Percentiles rank a stretch among this genome's conserved stretches.
Evolutionary conservation across 92 coral and sea anemone genomes (phyloP).

Genomic region (Phenganax marumi): DNA sequence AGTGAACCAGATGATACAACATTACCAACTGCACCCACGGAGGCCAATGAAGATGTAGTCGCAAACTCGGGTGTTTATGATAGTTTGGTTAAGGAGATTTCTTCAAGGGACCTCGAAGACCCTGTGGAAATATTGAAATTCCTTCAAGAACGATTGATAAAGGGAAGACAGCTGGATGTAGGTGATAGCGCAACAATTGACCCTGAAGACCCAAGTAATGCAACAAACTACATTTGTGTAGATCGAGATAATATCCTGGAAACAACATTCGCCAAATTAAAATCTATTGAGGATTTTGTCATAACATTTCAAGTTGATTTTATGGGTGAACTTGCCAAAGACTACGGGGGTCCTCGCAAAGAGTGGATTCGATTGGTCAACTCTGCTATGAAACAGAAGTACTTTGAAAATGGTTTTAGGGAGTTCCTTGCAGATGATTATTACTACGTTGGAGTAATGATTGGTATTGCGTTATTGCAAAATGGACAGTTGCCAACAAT

Average conservation of each 20-base stretch:
- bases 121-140: neutral
- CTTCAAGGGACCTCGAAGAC: neutral
- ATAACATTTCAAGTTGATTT: too few relatives aligned
- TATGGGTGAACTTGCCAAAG: neutral
- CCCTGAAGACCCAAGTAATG: too few relatives aligned
- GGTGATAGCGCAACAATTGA: neutral
- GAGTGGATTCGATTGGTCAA: neutral
- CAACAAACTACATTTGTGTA: too few relatives aligned
- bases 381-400: neutral
- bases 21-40: neutral
- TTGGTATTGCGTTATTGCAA: constrained; percentile 51
- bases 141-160: neutral
- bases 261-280: too few relatives aligned
- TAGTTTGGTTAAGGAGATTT: neutral
- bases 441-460: constrained; percentile 53
- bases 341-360: neutral
- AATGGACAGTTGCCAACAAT: constrained; percentile 54
- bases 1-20: too few relatives aligned
- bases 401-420: constrained; percentile 55
- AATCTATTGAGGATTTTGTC: too few relatives aligned
- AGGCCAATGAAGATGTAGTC: neutral
- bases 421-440: constrained; percentile 46
- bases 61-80: neutral
- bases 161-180: neutral
- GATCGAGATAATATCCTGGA: too few relatives aligned